These are phyloP conservation scores for Drosophila sucinea DNA, from an alignment of 1,140 invertebrate genomes.

Conservation along the genomic window DNA sequence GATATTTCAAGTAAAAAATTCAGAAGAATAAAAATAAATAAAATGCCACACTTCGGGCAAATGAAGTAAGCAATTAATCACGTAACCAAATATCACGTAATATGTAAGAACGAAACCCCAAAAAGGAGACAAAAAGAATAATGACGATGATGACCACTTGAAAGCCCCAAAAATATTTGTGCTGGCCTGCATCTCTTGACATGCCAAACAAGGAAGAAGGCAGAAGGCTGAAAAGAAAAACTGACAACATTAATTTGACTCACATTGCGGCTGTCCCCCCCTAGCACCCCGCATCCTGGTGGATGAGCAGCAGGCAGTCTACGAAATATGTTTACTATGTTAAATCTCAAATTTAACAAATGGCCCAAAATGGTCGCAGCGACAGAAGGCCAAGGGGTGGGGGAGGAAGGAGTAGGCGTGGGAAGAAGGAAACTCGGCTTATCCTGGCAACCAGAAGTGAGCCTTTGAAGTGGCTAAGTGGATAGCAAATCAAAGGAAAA, in stretches of 20 bases:
- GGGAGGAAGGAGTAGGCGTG: neutral
- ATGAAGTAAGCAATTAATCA: conserved; percentile 65
- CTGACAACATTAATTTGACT: conserved; percentile 65
- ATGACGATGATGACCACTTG: conserved; percentile 54
- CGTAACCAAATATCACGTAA: conserved; percentile 56
- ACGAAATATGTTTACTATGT: conserved; percentile 8
- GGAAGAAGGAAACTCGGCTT: neutral
- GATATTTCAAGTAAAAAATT: neutral
- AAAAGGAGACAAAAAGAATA: conserved; percentile 35
- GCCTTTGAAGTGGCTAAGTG: conserved; percentile 12
- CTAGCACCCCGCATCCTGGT: neutral
- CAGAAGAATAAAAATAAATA: neutral
- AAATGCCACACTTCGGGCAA: conserved; percentile 42
- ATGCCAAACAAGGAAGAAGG: conserved; percentile 13
- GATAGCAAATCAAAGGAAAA: conserved; percentile 10
- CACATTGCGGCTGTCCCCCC: conserved; percentile 47
- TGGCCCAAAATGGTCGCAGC: neutral
- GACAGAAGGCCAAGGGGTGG: neutral
- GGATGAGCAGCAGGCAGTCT: conserved; percentile 1
- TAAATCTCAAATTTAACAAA: conserved; percentile 9
- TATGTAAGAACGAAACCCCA: conserved; percentile 37
- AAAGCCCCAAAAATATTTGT: conserved; percentile 17
- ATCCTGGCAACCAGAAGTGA: conserved; percentile 4
- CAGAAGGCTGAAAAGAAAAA: conserved; percentile 17
- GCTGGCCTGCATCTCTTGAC: conserved; percentile 27